phyloP scores from a whole-genome alignment of 2,888 invertebrate genomes.

The Nineta flava region DNA sequence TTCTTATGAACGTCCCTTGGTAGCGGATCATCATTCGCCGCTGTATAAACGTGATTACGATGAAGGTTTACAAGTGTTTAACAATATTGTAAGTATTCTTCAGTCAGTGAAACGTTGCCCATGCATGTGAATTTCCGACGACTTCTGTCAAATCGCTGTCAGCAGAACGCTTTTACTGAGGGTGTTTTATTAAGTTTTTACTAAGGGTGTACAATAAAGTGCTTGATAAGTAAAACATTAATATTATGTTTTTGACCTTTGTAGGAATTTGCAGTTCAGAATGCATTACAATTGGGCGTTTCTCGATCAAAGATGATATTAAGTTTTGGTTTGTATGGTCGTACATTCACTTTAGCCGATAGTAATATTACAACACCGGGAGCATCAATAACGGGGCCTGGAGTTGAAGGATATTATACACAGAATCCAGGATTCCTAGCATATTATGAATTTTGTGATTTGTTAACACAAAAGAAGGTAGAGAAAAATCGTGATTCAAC shows the following conservation, averaged over 20 bases:
- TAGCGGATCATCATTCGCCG: conserved; percentile 34
- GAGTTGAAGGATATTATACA: conserved; percentile 49
- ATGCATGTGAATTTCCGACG: too few species aligned
- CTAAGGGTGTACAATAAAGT: too few species aligned
- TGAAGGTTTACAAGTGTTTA: conserved; percentile 34
- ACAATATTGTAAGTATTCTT: conserved; percentile 28
- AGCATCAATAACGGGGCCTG: conserved; percentile 41
- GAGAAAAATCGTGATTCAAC: conserved; percentile 32
- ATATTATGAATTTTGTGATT: conserved; percentile 50
- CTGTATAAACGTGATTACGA: conserved; percentile 30
- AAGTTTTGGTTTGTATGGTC: conserved; percentile 57
- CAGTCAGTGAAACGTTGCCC: background rate
- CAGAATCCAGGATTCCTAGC: conserved; percentile 50
- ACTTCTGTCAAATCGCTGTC: too few species aligned
- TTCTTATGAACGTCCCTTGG: conserved; percentile 26
- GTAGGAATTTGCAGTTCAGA: conserved; percentile 50
- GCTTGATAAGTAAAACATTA: too few species aligned
- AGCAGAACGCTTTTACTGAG: too few species aligned
- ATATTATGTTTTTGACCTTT: conserved; percentile 12
- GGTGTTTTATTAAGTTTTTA: too few species aligned
- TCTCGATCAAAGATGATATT: conserved; percentile 50
- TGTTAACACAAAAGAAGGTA: conserved; percentile 20
- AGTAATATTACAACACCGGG: conserved; percentile 36
- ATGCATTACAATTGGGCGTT: conserved; percentile 46
- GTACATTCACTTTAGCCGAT: conserved; percentile 48